Conservation (phyloP, 2,113 vertebrate genomes). For the Scophthalmus maximus region DNA sequence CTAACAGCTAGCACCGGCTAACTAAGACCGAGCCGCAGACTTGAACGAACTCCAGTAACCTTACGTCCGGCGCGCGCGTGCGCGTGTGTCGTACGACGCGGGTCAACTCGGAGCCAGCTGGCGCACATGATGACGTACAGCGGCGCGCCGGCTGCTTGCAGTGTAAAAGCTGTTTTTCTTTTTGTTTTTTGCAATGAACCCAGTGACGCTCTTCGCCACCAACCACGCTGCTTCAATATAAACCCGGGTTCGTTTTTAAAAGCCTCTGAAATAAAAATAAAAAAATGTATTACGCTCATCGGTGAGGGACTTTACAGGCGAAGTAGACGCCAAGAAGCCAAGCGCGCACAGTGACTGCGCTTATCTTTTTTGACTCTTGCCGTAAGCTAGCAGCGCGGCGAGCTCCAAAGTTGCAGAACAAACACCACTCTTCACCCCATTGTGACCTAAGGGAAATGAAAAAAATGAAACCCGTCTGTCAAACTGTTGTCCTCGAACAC, state of each 20-base stretch:
- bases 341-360: slow-evolving; percentile 6
- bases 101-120: slow-evolving; percentile 32
- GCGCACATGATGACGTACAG: slow-evolving; percentile 26
- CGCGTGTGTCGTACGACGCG: slow-evolving; percentile 36
- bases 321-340: slow-evolving; percentile 1
- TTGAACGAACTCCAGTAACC: slow-evolving; percentile 65
- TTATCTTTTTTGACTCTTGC: slow-evolving; percentile 30
- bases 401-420: slow-evolving; percentile 6
- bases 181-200: slow-evolving; percentile 6
- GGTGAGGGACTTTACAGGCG: no score
- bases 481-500: rapidly evolving
- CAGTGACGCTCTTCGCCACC: not conserved
- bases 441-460: not conserved
- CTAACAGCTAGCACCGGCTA: slow-evolving; percentile 13
- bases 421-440: not conserved
- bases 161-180: not conserved
- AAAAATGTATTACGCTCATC: no score
- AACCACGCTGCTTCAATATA: not conserved
- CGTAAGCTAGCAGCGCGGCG: not conserved
- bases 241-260: no score
- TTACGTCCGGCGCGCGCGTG: not conserved
- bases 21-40: slow-evolving; percentile 13
- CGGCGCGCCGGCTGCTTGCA: not conserved
- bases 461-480: rapidly evolving
- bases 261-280: no score